A percentile compares a stretch with the other conserved stretches of the same genome.
Conservation (phyloP, 2,113 vertebrate species). For the Eclectus roratus region DNA sequence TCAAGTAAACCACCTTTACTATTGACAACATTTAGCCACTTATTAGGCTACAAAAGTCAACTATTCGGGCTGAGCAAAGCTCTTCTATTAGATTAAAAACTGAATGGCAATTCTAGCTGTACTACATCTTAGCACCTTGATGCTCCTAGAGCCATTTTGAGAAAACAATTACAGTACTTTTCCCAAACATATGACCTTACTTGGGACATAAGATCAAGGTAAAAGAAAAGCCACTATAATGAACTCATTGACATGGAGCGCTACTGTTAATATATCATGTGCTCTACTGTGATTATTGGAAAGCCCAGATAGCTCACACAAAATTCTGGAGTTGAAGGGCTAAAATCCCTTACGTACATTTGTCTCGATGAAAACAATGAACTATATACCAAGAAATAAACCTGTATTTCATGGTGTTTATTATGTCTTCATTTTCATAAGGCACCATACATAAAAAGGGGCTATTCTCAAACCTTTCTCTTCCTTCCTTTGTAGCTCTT, state of each 20-base stretch:
- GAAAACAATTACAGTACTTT: neutral
- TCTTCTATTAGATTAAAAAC: neutral
- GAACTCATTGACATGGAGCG: neutral
- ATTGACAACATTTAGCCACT: neutral
- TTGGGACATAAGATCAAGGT: neutral
- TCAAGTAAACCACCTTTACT: neutral
- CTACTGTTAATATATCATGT: neutral
- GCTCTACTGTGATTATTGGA: neutral
- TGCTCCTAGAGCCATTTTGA: neutral
- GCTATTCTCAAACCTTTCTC: constrained; percentile 2
- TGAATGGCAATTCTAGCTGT: neutral
- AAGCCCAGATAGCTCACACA: neutral
- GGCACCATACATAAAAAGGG: neutral
- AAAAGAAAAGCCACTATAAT: neutral
- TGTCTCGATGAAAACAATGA: neutral
- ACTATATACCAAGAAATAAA: neutral
- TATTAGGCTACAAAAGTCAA: neutral
- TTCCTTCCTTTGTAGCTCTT: constrained; percentile 12
- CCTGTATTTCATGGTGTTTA: neutral
- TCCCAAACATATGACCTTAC: neutral
- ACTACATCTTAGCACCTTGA: rapidly evolving
- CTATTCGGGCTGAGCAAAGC: neutral
- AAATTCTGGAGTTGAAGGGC: neutral
- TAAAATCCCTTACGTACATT: neutral
- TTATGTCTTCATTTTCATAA: neutral